A percentile compares a stretch with the other conserved stretches of the same genome.
Conservation (phyloP, 1,140 invertebrate species). For the Drosophila sturtevanti region DNA sequence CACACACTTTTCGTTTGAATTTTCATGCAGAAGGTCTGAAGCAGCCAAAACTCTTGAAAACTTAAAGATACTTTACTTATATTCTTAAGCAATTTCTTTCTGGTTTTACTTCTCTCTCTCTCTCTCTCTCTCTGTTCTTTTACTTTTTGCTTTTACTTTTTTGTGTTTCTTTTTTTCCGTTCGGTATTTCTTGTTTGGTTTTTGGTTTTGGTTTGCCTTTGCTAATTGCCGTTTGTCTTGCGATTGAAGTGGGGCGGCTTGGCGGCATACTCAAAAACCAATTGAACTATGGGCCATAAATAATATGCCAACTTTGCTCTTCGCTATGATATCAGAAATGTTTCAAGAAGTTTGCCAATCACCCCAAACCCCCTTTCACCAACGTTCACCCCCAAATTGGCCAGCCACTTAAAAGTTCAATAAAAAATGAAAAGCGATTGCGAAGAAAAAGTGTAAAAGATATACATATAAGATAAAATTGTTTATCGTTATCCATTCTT, state of each 20-base stretch:
- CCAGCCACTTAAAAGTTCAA: constrained; percentile 17
- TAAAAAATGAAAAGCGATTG: constrained; percentile 12
- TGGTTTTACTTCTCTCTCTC: neutral
- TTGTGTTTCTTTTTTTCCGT: neutral
- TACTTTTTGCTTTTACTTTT: neutral
- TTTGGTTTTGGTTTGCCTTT: neutral
- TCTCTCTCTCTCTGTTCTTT: neutral
- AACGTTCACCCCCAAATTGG: constrained; percentile 7
- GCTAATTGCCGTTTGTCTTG: constrained; percentile 18
- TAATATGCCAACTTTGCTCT: neutral
- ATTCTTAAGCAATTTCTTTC: constrained; percentile 21
- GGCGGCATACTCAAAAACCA: constrained; percentile 13
- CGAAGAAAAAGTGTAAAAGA: constrained; percentile 19
- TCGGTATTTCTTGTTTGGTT: neutral
- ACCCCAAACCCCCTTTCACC: neutral
- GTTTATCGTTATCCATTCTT: neutral
- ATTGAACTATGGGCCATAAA: constrained; percentile 15
- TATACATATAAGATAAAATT: constrained; percentile 13
- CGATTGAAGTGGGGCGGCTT: constrained; percentile 12
- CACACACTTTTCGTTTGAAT: constrained; percentile 39
- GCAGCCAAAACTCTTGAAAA: constrained; percentile 11
- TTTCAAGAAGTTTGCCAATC: constrained; percentile 8
- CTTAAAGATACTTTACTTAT: neutral
- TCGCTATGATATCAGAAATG: constrained; percentile 1
- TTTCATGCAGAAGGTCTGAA: constrained; percentile 11